Conservation (phyloP, 2,113 vertebrate genomes). For the Cettia cetti region DNA sequence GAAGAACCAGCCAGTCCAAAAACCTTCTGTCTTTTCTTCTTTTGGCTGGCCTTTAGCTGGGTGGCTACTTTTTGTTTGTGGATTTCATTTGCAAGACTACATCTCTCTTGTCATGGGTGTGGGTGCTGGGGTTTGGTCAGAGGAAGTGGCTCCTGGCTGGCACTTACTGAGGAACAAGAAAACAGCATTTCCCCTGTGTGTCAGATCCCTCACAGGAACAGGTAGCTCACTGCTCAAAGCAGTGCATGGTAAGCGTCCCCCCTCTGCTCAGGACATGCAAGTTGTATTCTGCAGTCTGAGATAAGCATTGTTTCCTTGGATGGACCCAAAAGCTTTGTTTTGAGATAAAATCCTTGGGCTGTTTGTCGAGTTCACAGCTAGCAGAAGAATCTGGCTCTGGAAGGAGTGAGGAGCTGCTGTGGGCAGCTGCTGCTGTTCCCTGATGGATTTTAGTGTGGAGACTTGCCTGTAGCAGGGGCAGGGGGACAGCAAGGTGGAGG, state of each 20-base stretch:
- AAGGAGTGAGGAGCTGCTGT: neutral
- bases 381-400: neutral
- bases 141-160: neutral
- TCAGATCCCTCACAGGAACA: neutral
- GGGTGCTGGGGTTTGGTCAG: neutral
- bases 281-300: neutral
- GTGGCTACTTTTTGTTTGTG: neutral
- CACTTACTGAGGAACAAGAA: neutral
- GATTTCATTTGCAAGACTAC: neutral
- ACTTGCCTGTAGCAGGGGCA: neutral
- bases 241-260: neutral
- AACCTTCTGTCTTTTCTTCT: neutral
- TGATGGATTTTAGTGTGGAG: neutral
- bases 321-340: neutral
- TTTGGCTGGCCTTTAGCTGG: neutral
- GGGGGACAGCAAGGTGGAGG: neutral
- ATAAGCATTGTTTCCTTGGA: neutral
- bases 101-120: fast-evolving
- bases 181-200: neutral
- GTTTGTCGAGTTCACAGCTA: neutral
- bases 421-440: neutral
- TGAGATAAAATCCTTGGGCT: neutral
- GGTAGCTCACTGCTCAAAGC: neutral
- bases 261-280: neutral
- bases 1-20: neutral